These are phyloP conservation scores for Periparus ater DNA, from an alignment of 2,797 vertebrate species.

Conservation along the genomic window DNA sequence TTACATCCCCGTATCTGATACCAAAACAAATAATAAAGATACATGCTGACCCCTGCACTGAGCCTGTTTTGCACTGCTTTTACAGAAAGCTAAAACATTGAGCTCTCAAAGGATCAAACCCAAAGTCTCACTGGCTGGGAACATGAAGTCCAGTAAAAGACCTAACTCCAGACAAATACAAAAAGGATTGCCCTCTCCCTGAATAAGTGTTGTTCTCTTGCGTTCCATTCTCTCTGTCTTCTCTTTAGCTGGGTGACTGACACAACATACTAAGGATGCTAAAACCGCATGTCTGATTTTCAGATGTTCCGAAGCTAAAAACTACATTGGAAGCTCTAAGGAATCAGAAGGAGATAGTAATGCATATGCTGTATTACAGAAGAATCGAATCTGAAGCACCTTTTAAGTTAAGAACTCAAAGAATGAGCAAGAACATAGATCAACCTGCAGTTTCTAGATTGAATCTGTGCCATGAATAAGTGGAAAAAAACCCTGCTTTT, in stretches of 20 bases:
- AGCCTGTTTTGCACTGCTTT: background rate
- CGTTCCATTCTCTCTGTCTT: background rate
- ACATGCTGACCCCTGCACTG: background rate
- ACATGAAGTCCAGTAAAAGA: background rate
- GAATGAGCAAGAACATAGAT: background rate
- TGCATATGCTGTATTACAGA: accelerated
- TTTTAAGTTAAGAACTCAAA: background rate
- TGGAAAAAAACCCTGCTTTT: background rate
- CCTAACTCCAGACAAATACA: background rate
- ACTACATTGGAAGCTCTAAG: background rate
- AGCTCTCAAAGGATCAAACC: background rate
- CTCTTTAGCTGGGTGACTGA: background rate
- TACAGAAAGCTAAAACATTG: background rate
- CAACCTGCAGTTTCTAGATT: background rate
- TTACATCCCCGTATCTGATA: background rate
- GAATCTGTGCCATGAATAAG: background rate
- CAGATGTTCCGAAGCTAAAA: background rate
- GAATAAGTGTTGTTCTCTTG: background rate
- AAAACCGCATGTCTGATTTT: background rate
- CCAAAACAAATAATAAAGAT: background rate
- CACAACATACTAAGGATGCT: background rate
- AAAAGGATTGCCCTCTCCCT: background rate
- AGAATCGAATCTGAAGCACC: background rate
- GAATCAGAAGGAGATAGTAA: background rate
- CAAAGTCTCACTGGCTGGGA: background rate